A percentile compares a stretch with the other conserved stretches of the same genome.
Conservation (phyloP, 2,888 invertebrate species). For the Lissocephala sabroskyi region DNA sequence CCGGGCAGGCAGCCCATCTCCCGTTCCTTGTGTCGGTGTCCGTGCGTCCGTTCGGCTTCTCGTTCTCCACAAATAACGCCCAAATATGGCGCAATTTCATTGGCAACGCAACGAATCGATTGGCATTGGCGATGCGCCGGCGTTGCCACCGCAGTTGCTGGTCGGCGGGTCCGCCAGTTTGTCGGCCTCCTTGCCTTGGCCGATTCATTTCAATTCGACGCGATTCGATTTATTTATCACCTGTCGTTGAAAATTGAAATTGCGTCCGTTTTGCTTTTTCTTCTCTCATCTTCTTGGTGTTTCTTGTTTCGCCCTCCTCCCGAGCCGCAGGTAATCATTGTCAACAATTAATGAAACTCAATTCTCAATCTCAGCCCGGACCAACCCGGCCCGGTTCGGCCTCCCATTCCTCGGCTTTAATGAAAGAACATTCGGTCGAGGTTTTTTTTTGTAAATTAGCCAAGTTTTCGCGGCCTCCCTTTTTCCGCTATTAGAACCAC, state of each 20-base stretch:
- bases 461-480: background rate
- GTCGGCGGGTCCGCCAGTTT: background rate
- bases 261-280: conserved; percentile 39
- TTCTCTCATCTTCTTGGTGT: conserved; percentile 10
- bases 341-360: conserved; percentile 61
- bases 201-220: conserved; percentile 55
- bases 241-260: conserved; percentile 69
- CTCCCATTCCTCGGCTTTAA: no score
- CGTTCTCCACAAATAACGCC: conserved; percentile 52
- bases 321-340: conserved; percentile 54
- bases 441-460: no score
- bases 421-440: no score
- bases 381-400: no score
- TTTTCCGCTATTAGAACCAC: conserved; percentile 46
- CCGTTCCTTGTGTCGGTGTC: no score
- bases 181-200: conserved; percentile 25
- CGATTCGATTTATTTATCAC: conserved; percentile 72
- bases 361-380: no score
- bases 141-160: background rate
- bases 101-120: conserved; percentile 53
- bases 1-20: no score
- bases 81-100: conserved; percentile 64
- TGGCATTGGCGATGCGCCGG: conserved; percentile 12
- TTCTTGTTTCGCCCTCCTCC: conserved; percentile 12
- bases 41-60: background rate